Percentiles rank a stretch among this genome's conserved stretches.
Conservation (phyloP, 2,113 vertebrate species). For the Carlito syrichta region DNA sequence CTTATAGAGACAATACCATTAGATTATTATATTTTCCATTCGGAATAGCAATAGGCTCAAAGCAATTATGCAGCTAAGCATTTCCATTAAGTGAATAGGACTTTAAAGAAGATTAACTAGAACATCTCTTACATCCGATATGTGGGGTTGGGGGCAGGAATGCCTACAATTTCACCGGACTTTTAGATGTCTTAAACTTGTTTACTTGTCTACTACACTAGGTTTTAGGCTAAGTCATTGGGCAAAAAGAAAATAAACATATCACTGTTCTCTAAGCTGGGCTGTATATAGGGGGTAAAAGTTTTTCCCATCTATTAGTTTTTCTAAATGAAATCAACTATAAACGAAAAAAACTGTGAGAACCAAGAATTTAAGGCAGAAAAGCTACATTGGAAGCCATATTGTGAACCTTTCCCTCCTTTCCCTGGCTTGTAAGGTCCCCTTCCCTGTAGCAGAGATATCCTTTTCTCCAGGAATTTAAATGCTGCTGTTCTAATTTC, state of each 20-base stretch:
- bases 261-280: background rate
- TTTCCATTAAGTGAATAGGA: slow-evolving; percentile 87
- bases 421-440: background rate
- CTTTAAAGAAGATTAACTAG: slow-evolving; percentile 88
- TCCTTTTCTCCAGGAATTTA: background rate
- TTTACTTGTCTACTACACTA: slow-evolving; percentile 43
- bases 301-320: background rate
- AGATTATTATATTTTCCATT: slow-evolving; percentile 93
- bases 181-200: slow-evolving; percentile 73
- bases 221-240: slow-evolving; percentile 68
- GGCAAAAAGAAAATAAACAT: background rate
- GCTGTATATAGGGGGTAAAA: background rate
- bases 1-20: slow-evolving; percentile 92
- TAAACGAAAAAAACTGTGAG: background rate
- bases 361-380: background rate
- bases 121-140: slow-evolving; percentile 69
- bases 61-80: slow-evolving; percentile 88
- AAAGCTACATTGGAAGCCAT: background rate
- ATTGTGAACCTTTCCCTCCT: too few relatives aligned
- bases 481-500: background rate
- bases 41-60: slow-evolving; percentile 85
- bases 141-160: slow-evolving; percentile 61
- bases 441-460: rapidly evolving
- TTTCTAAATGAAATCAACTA: background rate
- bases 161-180: slow-evolving; percentile 75